Evolutionary conservation across 2,113 vertebrate species (phyloP).

Genomic region (Macquaria australasica): DNA sequence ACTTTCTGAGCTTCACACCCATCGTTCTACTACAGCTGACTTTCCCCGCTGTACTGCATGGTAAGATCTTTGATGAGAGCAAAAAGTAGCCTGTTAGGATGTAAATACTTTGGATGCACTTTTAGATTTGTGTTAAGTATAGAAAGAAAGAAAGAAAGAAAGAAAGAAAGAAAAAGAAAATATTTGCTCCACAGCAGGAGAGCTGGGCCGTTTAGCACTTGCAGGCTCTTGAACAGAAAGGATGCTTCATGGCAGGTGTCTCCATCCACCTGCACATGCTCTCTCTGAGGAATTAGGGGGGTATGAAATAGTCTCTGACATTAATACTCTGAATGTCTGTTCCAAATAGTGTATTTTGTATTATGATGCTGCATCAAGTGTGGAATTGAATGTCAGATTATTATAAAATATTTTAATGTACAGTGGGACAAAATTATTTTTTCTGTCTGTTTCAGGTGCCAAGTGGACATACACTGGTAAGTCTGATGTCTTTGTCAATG

Average conservation of each 20-base stretch:
- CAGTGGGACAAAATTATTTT: neutral
- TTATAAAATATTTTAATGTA: neutral
- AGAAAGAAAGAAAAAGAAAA: neutral
- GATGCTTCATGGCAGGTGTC: slow-evolving; percentile 44
- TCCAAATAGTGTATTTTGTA: neutral
- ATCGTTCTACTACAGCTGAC: slow-evolving; percentile 51
- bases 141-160: neutral
- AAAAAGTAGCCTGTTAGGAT: neutral
- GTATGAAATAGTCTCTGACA: neutral
- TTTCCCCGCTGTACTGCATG: slow-evolving; percentile 54
- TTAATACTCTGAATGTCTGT: neutral
- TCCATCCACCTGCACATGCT: slow-evolving; percentile 20
- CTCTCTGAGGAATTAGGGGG: neutral
- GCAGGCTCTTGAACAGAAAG: neutral
- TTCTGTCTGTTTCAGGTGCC: slow-evolving; percentile 84
- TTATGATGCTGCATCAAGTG: neutral
- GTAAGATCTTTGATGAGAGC: slow-evolving; percentile 44
- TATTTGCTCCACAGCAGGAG: neutral
- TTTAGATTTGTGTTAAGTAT: neutral
- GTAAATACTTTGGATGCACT: slow-evolving; percentile 1
- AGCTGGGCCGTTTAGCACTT: neutral
- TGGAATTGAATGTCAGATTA: neutral
- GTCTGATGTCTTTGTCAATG: slow-evolving; percentile 63
- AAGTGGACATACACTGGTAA: slow-evolving; percentile 93
- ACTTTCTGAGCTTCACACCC: slow-evolving; percentile 23